phyloP scores from a whole-genome alignment of 1,140 invertebrate genomes.

The Thaumetopoea pityocampa region DNA sequence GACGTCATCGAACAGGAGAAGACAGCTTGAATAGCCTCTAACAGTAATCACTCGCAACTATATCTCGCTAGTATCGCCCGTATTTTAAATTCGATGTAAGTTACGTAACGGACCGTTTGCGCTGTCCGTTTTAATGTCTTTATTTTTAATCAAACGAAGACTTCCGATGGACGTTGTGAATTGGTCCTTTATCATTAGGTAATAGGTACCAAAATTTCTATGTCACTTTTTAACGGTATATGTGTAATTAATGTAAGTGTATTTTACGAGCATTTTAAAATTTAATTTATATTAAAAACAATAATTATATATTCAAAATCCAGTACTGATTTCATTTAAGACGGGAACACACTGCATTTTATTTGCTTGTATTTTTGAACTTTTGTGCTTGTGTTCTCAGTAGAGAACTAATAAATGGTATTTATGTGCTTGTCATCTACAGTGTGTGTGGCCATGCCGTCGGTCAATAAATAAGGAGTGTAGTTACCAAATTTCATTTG shows the following conservation, averaged over 20 bases:
- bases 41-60: slow-evolving; percentile 44
- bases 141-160: slow-evolving; percentile 12
- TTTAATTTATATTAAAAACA: slow-evolving; percentile 62
- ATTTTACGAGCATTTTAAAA: slow-evolving; percentile 70
- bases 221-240: slow-evolving; percentile 68
- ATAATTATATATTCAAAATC: slow-evolving; percentile 57
- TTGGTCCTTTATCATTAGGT: slow-evolving; percentile 51
- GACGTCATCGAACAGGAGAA: slow-evolving; percentile 86
- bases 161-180: slow-evolving; percentile 35
- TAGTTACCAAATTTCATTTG: slow-evolving; percentile 36
- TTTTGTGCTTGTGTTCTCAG: slow-evolving; percentile 45
- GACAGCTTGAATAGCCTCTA: slow-evolving; percentile 73
- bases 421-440: slow-evolving; percentile 21
- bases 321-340: slow-evolving; percentile 69
- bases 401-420: slow-evolving; percentile 34
- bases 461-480: slow-evolving; percentile 49
- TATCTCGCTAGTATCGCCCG: slow-evolving; percentile 68
- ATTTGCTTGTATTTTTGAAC: slow-evolving; percentile 19
- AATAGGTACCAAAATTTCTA: slow-evolving; percentile 71
- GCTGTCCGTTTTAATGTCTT: slow-evolving; percentile 27
- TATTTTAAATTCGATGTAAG: slow-evolving; percentile 68
- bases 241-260: slow-evolving; percentile 58
- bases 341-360: slow-evolving; percentile 45
- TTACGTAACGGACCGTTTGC: slow-evolving; percentile 45
- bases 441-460: slow-evolving; percentile 27